These are phyloP conservation scores for Boleophthalmus pectinirostris DNA, from an alignment of 2,113 vertebrate species.

Conservation along the genomic window DNA sequence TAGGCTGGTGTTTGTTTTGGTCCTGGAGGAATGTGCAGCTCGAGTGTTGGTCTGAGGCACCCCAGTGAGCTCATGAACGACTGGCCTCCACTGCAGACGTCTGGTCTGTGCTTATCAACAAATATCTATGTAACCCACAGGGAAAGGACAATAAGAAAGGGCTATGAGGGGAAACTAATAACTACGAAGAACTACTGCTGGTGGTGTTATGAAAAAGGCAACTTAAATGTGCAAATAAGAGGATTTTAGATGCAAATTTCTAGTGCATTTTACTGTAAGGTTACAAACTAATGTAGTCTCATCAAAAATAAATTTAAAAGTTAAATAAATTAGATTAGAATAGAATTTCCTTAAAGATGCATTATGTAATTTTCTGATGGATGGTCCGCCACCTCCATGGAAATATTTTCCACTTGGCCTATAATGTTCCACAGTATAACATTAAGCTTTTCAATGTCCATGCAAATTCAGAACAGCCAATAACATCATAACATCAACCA, in stretches of 20 bases:
- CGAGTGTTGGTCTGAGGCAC: constrained; percentile 47
- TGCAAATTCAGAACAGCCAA: no score
- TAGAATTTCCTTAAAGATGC: no score
- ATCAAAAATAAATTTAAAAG: background rate
- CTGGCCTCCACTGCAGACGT: constrained; percentile 16
- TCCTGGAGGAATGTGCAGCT: constrained; percentile 57
- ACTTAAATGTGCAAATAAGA: background rate
- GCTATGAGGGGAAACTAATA: background rate
- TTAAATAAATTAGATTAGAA: no score
- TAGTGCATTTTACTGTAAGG: no score
- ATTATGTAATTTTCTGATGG: no score
- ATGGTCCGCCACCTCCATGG: no score
- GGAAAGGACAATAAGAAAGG: constrained; percentile 15
- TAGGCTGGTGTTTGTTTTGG: constrained; percentile 27
- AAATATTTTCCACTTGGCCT: no score
- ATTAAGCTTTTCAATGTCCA: no score
- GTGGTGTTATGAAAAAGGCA: background rate
- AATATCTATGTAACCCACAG: constrained; percentile 47
- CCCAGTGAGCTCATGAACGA: constrained; percentile 42
- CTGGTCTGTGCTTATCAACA: constrained; percentile 44
- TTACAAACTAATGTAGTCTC: background rate
- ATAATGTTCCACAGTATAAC: no score
- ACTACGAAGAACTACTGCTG: background rate
- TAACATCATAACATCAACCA: no score
- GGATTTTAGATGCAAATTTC: no score